These are phyloP conservation scores for Myotis brandtii DNA, from an alignment of 2,113 vertebrate genomes.

Conservation along the genomic window DNA sequence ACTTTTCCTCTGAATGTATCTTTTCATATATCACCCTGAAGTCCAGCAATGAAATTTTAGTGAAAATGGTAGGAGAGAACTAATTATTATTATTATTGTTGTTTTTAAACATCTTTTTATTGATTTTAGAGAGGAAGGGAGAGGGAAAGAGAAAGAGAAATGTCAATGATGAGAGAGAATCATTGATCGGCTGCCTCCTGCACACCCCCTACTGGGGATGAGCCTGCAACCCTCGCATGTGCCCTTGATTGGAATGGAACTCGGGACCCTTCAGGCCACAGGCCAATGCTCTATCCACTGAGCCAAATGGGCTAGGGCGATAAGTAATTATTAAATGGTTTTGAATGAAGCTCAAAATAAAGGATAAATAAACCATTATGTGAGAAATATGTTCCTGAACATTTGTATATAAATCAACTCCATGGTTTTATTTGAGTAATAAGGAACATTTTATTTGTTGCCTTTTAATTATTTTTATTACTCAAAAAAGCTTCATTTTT, in stretches of 20 bases:
- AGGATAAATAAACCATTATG: background rate
- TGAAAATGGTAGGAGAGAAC: background rate
- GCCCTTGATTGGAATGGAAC: too few species aligned
- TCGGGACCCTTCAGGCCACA: too few species aligned
- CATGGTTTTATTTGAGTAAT: background rate
- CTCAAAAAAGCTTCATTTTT: background rate
- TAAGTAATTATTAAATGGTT: background rate
- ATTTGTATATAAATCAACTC: background rate
- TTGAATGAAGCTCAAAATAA: conserved; percentile 22
- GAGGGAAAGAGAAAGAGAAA: too few species aligned
- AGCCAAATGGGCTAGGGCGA: background rate
- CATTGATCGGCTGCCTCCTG: too few species aligned
- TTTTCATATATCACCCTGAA: background rate
- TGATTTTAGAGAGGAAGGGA: too few species aligned
- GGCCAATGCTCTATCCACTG: too few species aligned
- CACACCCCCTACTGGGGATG: too few species aligned
- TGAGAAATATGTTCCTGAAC: background rate
- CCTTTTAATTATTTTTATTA: background rate
- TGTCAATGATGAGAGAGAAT: too few species aligned
- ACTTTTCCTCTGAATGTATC: background rate
- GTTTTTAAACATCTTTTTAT: too few species aligned
- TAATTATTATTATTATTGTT: background rate
- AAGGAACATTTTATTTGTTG: background rate
- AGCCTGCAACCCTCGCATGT: too few species aligned
- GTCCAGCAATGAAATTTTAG: background rate